These are phyloP conservation scores for Actinia tenebrosa DNA, from an alignment of 64 coral and sea anemone genomes.

Conservation along the genomic window DNA sequence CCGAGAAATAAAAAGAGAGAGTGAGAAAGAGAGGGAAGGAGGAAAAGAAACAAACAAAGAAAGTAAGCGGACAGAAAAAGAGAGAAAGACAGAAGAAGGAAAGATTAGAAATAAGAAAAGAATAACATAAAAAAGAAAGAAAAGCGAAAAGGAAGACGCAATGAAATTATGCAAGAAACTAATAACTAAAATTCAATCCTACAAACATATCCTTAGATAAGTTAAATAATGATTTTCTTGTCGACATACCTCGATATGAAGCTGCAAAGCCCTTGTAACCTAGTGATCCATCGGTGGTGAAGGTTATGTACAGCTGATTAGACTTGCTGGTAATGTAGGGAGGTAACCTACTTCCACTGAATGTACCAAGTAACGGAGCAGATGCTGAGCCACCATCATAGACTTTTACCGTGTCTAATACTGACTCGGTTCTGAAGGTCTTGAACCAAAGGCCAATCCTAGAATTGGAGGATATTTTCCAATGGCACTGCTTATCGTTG, in stretches of 20 bases:
- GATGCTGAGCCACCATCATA: slow-evolving; percentile 27
- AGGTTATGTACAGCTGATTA: slow-evolving; percentile 13
- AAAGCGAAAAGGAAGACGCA: too few relatives aligned
- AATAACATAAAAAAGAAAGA: too few relatives aligned
- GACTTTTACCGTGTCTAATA: background rate
- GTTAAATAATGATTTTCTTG: too few relatives aligned
- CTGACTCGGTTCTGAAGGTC: background rate
- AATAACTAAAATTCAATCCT: too few relatives aligned
- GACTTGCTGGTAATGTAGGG: slow-evolving; percentile 3
- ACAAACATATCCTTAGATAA: too few relatives aligned
- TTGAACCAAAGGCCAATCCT: slow-evolving; percentile 15
- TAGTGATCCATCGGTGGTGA: slow-evolving; percentile 1
- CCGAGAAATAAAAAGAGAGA: too few relatives aligned
- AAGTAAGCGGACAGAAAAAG: too few relatives aligned
- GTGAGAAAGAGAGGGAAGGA: too few relatives aligned
- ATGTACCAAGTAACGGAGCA: background rate
- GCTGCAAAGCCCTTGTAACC: slow-evolving; percentile 7
- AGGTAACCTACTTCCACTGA: background rate
- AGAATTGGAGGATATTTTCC: slow-evolving; percentile 27
- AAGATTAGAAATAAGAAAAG: too few relatives aligned
- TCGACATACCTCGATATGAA: slow-evolving; percentile 7
- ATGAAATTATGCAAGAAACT: too few relatives aligned
- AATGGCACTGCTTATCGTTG: background rate
- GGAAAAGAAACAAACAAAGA: too few relatives aligned
- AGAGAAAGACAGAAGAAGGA: too few relatives aligned